Conservation (phyloP, 30 jellyfish, hydroid and myxozoan species). For the Aurelia coerulea region DNA sequence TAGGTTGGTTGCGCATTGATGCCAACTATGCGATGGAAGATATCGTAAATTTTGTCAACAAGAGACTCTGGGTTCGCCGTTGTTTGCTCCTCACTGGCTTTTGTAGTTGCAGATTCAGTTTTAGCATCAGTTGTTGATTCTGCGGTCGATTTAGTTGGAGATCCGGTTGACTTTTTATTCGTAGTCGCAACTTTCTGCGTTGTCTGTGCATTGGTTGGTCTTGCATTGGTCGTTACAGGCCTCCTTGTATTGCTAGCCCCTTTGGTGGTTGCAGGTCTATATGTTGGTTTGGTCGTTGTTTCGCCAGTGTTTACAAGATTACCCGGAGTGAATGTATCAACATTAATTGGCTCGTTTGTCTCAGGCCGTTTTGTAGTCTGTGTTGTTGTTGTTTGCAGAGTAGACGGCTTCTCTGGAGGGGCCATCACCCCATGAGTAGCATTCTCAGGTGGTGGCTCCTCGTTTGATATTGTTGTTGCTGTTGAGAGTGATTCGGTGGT, state of each 20-base stretch:
- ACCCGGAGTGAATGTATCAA: conserved; percentile 13
- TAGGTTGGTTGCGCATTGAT: conserved; percentile 27
- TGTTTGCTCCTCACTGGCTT: not conserved
- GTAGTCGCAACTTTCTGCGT: conserved; percentile 11
- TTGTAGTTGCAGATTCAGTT: not conserved
- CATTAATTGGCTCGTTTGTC: not conserved
- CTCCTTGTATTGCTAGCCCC: not conserved
- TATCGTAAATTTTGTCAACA: conserved; percentile 42
- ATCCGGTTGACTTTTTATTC: not conserved
- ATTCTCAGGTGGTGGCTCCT: conserved; percentile 48
- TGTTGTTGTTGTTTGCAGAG: conserved; percentile 5
- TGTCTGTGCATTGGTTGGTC: conserved; percentile 10
- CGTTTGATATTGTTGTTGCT: conserved; percentile 16
- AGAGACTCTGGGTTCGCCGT: conserved; percentile 44
- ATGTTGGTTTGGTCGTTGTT: conserved; percentile 12
- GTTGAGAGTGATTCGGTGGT: conserved; percentile 1
- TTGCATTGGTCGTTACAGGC: not conserved
- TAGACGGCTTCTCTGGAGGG: conserved; percentile 49
- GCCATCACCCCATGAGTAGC: conserved; percentile 26
- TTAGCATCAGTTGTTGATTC: not conserved
- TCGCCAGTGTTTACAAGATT: not conserved
- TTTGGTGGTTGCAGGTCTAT: conserved; percentile 7
- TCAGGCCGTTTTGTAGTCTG: conserved; percentile 28
- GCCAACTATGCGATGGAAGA: conserved; percentile 65
- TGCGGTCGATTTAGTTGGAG: not conserved